These are phyloP conservation scores for Diaperis boleti DNA, from an alignment of 2,888 invertebrate genomes.

Conservation along the genomic window DNA sequence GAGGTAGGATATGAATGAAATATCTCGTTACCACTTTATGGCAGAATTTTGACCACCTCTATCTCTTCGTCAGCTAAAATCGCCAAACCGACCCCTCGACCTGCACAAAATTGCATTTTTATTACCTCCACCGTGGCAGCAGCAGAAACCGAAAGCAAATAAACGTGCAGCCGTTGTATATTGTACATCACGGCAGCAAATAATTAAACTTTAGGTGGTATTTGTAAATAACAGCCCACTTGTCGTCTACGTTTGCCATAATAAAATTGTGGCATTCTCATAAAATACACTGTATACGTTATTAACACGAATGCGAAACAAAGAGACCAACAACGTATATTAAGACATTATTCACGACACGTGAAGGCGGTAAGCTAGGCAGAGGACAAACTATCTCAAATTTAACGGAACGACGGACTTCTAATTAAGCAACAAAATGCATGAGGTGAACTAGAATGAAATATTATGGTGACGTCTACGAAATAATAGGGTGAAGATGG, in stretches of 20 bases:
- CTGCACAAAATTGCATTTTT: too few relatives aligned
- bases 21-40: too few relatives aligned
- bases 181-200: too few relatives aligned
- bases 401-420: constrained; percentile 10
- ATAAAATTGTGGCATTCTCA: neutral
- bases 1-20: too few relatives aligned
- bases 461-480: neutral
- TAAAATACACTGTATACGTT: constrained; percentile 16
- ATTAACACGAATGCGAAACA: constrained; percentile 11
- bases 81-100: too few relatives aligned
- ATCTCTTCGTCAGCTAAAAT: too few relatives aligned
- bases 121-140: too few relatives aligned
- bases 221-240: neutral
- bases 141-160: too few relatives aligned
- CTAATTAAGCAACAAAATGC: constrained; percentile 13
- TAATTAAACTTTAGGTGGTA: neutral
- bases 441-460: neutral
- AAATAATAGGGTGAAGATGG: neutral
- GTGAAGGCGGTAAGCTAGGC: constrained; percentile 11
- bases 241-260: neutral
- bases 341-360: constrained; percentile 22
- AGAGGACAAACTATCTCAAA: constrained; percentile 9
- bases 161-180: too few relatives aligned
- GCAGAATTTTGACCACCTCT: too few relatives aligned
- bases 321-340: constrained; percentile 11